A percentile compares a stretch with the other conserved stretches of the same genome.
phyloP scores from a whole-genome alignment of 1,140 invertebrate genomes.

The Diorhabda sublineata region DNA sequence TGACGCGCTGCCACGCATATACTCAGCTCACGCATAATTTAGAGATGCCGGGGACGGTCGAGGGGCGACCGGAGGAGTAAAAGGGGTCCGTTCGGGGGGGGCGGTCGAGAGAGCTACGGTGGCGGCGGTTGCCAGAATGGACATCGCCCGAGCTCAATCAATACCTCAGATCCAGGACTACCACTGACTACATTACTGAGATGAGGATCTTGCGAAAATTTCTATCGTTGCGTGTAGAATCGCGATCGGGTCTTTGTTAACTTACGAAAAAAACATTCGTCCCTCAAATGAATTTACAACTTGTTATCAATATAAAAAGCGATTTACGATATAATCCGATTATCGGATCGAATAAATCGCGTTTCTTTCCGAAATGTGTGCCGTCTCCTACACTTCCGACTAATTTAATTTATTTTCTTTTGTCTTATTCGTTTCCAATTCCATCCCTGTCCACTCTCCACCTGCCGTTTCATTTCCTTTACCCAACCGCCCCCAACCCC shows the following conservation, averaged over 20 bases:
- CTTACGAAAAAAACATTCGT: too few species aligned
- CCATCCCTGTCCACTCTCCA: constrained; percentile 1
- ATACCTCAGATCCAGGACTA: constrained; percentile 43
- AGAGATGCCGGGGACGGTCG: constrained; percentile 29
- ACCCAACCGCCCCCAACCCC: constrained; percentile 34
- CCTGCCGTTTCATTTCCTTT: constrained; percentile 37
- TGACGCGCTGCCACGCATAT: constrained; percentile 46
- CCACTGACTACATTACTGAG: constrained; percentile 32
- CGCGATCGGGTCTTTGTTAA: too few species aligned
- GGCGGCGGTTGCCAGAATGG: constrained; percentile 1
- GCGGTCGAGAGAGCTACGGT: neutral
- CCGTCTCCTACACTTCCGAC: too few species aligned
- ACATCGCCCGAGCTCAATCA: constrained; percentile 46
- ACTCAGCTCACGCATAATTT: constrained; percentile 48
- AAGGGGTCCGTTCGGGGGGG: too few species aligned
- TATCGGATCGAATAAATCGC: too few species aligned
- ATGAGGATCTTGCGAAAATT: constrained; percentile 8
- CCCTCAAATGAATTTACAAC: too few species aligned
- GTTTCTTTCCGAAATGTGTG: too few species aligned
- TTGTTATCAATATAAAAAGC: too few species aligned
- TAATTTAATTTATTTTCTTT: too few species aligned
- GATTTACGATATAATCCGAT: too few species aligned
- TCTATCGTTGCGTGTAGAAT: too few species aligned
- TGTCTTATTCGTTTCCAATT: neutral
- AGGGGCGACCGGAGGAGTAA: neutral